Conservation (phyloP, 2,797 vertebrate genomes). For the Hippoglossus hippoglossus region DNA sequence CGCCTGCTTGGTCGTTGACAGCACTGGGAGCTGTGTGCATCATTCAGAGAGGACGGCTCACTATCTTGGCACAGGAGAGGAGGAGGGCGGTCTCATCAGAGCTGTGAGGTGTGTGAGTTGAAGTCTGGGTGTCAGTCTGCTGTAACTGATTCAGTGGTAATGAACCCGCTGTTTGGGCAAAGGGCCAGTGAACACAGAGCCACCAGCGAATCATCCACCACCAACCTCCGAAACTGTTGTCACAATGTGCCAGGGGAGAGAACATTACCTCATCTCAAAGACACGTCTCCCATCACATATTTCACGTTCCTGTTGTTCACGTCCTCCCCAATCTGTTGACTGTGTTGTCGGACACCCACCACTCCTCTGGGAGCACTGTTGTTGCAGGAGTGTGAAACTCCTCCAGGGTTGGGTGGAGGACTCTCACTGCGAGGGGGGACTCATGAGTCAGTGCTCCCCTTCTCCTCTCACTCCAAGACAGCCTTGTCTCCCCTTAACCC, state of each 20-base stretch:
- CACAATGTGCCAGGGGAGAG: slow-evolving; percentile 4
- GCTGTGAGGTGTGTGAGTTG: slow-evolving; percentile 56
- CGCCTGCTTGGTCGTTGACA: slow-evolving; percentile 23
- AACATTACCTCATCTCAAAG: background rate
- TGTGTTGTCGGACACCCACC: background rate
- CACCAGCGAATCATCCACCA: slow-evolving; percentile 31
- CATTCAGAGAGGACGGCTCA: slow-evolving; percentile 22
- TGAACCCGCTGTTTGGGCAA: slow-evolving; percentile 55
- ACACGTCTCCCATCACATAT: background rate
- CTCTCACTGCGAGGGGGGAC: slow-evolving; percentile 1
- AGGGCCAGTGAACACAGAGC: slow-evolving; percentile 52
- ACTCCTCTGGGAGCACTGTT: slow-evolving; percentile 7
- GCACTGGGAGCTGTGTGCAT: slow-evolving; percentile 20
- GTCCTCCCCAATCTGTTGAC: background rate
- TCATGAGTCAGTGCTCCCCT: slow-evolving; percentile 10
- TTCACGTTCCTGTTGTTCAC: background rate
- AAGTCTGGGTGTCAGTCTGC: slow-evolving; percentile 71
- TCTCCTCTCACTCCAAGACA: slow-evolving; percentile 25
- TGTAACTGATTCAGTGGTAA: slow-evolving; percentile 69
- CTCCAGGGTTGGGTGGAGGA: slow-evolving; percentile 12
- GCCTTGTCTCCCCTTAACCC: slow-evolving; percentile 43
- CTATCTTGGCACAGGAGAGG: slow-evolving; percentile 35
- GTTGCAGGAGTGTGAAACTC: slow-evolving; percentile 19
- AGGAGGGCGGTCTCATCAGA: slow-evolving; percentile 21
- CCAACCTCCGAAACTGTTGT: background rate